Evolutionary conservation across 2,113 vertebrate genomes (phyloP), one percentile per base, ranked within the genome.

Genomic region (Cynocephalus volans): DNA sequence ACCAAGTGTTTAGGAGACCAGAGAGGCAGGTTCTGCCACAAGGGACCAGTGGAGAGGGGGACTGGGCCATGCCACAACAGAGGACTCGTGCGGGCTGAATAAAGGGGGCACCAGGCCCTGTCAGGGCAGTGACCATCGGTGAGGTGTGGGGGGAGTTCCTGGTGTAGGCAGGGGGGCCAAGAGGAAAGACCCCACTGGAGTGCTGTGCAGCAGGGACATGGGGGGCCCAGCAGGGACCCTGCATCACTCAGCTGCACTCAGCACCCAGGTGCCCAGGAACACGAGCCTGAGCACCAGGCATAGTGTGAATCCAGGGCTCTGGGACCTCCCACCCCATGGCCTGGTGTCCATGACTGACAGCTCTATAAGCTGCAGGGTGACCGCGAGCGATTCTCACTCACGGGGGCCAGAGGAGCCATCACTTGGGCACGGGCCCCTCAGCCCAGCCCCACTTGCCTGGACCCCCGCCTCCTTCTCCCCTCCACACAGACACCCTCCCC

Each of bases 241-340:
- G 0, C 0, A 0, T 26, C 0, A 0, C 10, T 33, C 0, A 1
- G 54, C 54, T 3, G 0, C 19, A 26, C n/a, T 83, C 18, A 11
- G 26, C 12, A 7, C 15, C 45, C n/a, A 31, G n/a, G 64, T 24
- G 9, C 23, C 36, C 48, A 67, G 8, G 33, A 33, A 83, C 26
- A 60, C 15, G 28, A 33, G 17, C 3, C 36, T 77, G 50, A 23
- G 33, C 64, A 33, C 14, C 13, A 33, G 5, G 26, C 41, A 33
- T 23, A 23, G 31, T 12, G 58, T 11, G 45, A 26, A 62, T 19
- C 19, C 24, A 10, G 50, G 24, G 15, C 5, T 14, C 65, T 41
- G 41, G 24, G 36, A 58, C 52, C 28, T 28, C 73, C 14, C 10
- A 0, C 11, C 7, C 65, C n/a, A 2, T 10, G 5, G n/a, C 19